Conservation (phyloP, 64 coral and sea anemone species). For the Montipora foliosa region DNA sequence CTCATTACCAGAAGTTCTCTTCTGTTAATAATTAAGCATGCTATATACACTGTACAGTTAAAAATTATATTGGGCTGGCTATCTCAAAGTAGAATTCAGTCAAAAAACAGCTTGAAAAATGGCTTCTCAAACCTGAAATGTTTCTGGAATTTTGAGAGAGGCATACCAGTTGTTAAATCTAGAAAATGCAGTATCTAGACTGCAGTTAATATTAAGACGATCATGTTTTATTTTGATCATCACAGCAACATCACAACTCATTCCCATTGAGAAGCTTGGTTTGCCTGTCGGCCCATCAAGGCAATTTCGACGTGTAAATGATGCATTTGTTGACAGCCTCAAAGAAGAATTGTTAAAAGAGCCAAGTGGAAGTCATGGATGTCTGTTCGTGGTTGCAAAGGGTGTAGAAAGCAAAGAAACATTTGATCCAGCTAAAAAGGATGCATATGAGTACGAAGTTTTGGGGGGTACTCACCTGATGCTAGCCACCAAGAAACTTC, state of each 20-base stretch:
- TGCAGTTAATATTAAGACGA: neutral
- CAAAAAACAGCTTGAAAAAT: no score
- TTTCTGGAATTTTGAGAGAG: no score
- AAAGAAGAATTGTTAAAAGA: neutral
- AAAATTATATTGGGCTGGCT: no score
- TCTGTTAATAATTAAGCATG: no score
- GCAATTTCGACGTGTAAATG: neutral
- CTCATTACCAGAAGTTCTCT: no score
- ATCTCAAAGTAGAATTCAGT: no score
- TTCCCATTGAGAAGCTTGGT: conserved; percentile 4
- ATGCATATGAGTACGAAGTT: conserved; percentile 37
- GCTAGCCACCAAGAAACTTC: conserved; percentile 35
- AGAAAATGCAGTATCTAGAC: no score
- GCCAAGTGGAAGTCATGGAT: conserved; percentile 19
- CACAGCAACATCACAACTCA: neutral
- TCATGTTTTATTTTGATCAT: neutral
- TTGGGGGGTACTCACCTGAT: conserved; percentile 29
- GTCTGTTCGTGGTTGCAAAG: conserved; percentile 1
- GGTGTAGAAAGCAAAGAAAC: neutral
- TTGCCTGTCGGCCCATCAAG: conserved; percentile 22
- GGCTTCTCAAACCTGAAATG: no score
- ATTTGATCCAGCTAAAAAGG: conserved; percentile 5
- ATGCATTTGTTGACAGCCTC: conserved; percentile 12
- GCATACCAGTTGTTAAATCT: no score
- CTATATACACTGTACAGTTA: no score